Conservation (phyloP, 37 sponge, comb jelly and placozoan species). For the Mnemiopsis leidyi region DNA sequence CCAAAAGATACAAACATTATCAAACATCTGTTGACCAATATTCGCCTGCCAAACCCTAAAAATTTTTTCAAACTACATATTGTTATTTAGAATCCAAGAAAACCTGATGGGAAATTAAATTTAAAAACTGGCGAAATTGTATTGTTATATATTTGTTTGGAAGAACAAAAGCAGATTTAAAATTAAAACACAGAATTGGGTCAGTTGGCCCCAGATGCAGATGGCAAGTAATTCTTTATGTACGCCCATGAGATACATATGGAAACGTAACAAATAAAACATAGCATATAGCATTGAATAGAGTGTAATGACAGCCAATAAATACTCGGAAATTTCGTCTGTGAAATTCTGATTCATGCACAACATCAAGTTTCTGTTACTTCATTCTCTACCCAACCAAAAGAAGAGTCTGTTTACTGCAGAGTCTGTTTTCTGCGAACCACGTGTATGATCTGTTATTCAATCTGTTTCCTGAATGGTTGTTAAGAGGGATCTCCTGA, state of each 20-base stretch:
- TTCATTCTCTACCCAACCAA: not conserved
- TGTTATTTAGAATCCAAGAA: not conserved
- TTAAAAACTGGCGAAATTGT: not conserved
- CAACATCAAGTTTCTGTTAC: not conserved
- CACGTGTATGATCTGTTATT: not conserved
- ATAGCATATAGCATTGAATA: not conserved
- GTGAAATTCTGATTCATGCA: not conserved
- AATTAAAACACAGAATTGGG: not conserved
- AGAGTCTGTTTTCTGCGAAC: not conserved
- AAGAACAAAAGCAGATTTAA: not conserved
- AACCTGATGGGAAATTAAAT: not conserved
- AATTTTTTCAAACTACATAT: not conserved
- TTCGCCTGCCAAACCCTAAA: not conserved
- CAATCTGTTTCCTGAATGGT: slow-evolving; percentile 38
- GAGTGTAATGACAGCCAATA: not conserved
- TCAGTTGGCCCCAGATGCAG: no score
- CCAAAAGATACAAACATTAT: no score
- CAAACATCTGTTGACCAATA: no score
- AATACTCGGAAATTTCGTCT: not conserved
- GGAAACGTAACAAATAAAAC: not conserved
- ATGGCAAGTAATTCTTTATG: not conserved
- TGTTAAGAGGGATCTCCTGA: not conserved
- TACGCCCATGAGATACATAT: not conserved
- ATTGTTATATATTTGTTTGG: not conserved
- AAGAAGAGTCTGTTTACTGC: not conserved